phyloP scores from a whole-genome alignment of 1,140 invertebrate species.

The Probaryconus sp. region DNA sequence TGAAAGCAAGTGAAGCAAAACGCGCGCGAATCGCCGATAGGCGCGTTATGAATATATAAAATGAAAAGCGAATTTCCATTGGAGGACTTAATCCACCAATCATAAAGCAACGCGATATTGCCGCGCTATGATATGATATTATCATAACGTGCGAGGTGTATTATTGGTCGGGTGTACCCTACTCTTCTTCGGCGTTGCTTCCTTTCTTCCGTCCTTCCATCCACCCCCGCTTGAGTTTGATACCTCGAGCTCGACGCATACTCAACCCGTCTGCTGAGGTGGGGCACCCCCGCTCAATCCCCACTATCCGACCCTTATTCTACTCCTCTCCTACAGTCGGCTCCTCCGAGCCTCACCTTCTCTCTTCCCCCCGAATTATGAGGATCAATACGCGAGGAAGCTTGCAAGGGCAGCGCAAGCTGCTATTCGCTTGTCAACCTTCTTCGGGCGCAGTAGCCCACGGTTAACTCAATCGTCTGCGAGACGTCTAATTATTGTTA shows the following conservation, averaged over 20 bases:
- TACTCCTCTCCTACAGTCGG: constrained; percentile 56
- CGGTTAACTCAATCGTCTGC: too few species aligned
- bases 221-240: constrained; percentile 65
- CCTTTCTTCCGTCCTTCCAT: constrained; percentile 69
- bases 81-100: constrained; percentile 72
- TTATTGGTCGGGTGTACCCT: constrained; percentile 75
- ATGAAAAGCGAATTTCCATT: constrained; percentile 61
- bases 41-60: constrained; percentile 62
- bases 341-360: constrained; percentile 59
- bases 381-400: constrained; percentile 78
- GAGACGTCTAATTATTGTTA: too few species aligned
- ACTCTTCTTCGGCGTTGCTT: constrained; percentile 67
- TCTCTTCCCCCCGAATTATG: constrained; percentile 74
- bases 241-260: constrained; percentile 70
- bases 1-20: constrained; percentile 8
- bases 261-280: constrained; percentile 70
- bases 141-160: constrained; percentile 77
- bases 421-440: constrained; percentile 73
- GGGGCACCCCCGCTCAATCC: constrained; percentile 64
- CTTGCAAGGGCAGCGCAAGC: constrained; percentile 74
- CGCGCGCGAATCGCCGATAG: not conserved
- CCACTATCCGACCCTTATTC: constrained; percentile 64
- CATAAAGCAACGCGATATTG: constrained; percentile 71
- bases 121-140: constrained; percentile 77
- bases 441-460: constrained; percentile 63